A percentile compares a stretch with the other conserved stretches of the same genome.
Evolutionary conservation across 2,113 vertebrate species (phyloP).

Genomic region (Oenanthe melanoleuca): DNA sequence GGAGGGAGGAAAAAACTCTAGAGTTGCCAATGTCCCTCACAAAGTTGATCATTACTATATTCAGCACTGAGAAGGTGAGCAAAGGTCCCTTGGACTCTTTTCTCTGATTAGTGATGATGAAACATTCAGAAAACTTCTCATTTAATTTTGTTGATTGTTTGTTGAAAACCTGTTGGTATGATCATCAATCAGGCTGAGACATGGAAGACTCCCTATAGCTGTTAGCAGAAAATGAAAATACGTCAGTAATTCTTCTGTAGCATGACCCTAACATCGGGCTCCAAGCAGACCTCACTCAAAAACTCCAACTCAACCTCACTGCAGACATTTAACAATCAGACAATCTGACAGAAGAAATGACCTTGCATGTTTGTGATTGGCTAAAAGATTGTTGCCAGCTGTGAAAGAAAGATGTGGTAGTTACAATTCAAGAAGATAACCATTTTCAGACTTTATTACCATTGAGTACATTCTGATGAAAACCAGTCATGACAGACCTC

Average conservation of each 20-base stretch:
- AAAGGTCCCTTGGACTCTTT: not conserved
- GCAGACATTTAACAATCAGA: not conserved
- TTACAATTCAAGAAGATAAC: not conserved
- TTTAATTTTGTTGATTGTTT: not conserved
- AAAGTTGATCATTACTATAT: not conserved
- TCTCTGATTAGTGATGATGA: not conserved
- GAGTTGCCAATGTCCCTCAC: not conserved
- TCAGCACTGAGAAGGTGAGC: not conserved
- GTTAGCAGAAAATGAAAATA: not conserved
- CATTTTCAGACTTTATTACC: not conserved
- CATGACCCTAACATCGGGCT: not conserved
- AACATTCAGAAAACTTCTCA: not conserved
- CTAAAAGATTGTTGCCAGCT: not conserved
- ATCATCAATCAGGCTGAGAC: not conserved
- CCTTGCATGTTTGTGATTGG: not conserved
- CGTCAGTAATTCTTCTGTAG: not conserved
- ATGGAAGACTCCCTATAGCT: not conserved
- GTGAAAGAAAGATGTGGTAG: not conserved
- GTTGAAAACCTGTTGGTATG: not conserved
- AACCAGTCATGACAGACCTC: not conserved
- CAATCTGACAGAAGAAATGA: not conserved
- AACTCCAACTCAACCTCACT: not conserved
- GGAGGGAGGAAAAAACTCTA: not conserved
- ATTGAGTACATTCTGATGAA: not conserved
- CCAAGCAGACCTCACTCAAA: not conserved